Base-by-base conservation (phyloP, 2,113 vertebrate genomes). In the Zosterops borbonicus region DNA sequence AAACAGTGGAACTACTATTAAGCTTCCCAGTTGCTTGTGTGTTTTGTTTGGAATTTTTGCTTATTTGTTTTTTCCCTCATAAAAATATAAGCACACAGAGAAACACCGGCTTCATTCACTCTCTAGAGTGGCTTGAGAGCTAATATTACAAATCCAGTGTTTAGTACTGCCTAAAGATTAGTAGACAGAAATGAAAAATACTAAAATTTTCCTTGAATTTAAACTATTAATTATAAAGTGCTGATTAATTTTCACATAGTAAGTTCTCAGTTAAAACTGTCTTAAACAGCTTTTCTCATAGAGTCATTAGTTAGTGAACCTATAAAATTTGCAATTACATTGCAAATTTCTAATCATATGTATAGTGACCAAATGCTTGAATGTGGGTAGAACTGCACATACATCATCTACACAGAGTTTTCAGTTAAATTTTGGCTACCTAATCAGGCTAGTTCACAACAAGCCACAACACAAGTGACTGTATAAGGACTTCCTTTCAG, bases 211-310 rank as follows among this genome's bases (percentile, higher is more conserved):
- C 15, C 5, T 58, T 69, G 7, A 39, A 52, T 67, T 78, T 82
- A 78, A 58, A 60, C 5, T 8, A 35, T 25, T 8, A 49, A 33
- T 49, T 49, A 65, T 39, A n/a, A 60, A 73, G 8, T 37, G 12
- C 2, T 41, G 17, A 58, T 52, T 41, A 15, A 58, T 52, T 79
- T 90, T 83, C 5, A 55, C 0, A 0, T 39, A 20, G 1, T 14
- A 78, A 56, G 9, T 62, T 69, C 13, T 79, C 27, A 28, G 12
- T 55, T 56, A 47, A 74, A 78, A 76, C 9, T 68, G 3, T 37
- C 37, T 65, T 41, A 68, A 85, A 50, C 23, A 60, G 42, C 2
- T 55, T 27, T 7, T 46, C 8, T 60, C 18, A 33, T 24, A 73
- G 13, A 65, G 18, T 28, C 19, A 83, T 8, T 29, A 21, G 29